These are phyloP conservation scores for Metopolophium dirhodum DNA, from an alignment of 1,140 invertebrate genomes.

Conservation along the genomic window DNA sequence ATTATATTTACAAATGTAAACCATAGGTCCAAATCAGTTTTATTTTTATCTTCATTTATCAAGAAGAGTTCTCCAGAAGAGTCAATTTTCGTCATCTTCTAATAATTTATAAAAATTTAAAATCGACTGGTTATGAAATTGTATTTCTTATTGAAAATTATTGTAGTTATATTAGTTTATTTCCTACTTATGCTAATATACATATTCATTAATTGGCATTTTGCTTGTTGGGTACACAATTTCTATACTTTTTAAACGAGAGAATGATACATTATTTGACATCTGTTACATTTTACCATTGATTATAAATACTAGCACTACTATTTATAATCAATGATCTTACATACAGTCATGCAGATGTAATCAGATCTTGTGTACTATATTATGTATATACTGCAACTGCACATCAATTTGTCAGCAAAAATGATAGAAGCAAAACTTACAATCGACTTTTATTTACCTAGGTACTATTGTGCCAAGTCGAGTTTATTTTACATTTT, in stretches of 20 bases:
- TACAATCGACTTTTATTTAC: background rate
- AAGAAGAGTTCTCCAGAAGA: too few species aligned
- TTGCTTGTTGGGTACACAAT: background rate
- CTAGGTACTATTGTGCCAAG: background rate
- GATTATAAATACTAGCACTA: too few species aligned
- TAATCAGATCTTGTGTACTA: background rate
- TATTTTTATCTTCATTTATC: too few species aligned
- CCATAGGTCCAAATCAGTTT: too few species aligned
- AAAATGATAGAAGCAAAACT: background rate
- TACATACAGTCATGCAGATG: background rate
- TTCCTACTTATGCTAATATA: too few species aligned
- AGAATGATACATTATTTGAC: background rate
- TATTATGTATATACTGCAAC: background rate
- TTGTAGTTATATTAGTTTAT: too few species aligned
- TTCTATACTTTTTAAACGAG: background rate
- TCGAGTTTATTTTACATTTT: background rate
- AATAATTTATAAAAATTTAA: too few species aligned
- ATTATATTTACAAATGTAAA: too few species aligned
- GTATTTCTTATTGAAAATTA: too few species aligned
- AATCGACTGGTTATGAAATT: too few species aligned
- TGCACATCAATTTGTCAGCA: background rate
- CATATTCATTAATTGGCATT: background rate
- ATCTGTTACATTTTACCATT: background rate
- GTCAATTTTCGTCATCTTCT: too few species aligned
- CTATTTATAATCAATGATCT: too few species aligned